These are phyloP conservation scores for Temnothorax unifasciatus DNA, from an alignment of 2,888 invertebrate species.

Conservation along the genomic window DNA sequence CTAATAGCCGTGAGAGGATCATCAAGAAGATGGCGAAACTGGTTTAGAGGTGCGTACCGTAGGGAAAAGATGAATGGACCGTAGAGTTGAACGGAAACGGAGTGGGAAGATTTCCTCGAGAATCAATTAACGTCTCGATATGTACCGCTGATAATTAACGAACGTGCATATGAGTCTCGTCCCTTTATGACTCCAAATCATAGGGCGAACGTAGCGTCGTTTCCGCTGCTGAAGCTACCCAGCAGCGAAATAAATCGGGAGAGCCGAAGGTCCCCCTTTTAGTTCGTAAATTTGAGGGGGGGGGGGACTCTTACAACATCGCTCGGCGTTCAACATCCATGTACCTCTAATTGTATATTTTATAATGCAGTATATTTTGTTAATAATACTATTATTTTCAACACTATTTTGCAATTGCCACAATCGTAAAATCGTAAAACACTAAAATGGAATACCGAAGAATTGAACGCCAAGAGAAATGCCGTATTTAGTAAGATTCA, in stretches of 20 bases:
- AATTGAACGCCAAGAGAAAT: not conserved
- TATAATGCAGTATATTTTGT: not conserved
- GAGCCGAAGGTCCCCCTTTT: not conserved
- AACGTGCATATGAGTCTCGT: conserved; percentile 4
- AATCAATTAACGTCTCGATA: conserved; percentile 72
- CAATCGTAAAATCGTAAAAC: not conserved
- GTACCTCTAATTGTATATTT: not conserved
- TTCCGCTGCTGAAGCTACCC: not conserved
- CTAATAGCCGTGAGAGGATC: conserved; percentile 86
- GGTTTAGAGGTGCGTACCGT: conserved; percentile 77
- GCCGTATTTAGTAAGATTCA: not conserved
- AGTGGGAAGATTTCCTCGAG: conserved; percentile 54
- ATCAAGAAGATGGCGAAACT: conserved; percentile 81
- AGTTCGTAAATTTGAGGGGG: not conserved
- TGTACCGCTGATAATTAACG: conserved; percentile 40
- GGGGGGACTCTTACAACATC: not conserved
- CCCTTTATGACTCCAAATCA: conserved; percentile 18
- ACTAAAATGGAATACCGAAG: not conserved
- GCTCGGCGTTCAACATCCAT: not conserved
- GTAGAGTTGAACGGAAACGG: conserved; percentile 68
- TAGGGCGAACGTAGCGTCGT: not conserved
- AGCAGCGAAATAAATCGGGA: not conserved
- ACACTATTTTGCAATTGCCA: not conserved
- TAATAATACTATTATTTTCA: not conserved
- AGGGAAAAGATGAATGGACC: conserved; percentile 83